These are phyloP conservation scores for Hipposideros larvatus DNA, from an alignment of 2,797 vertebrate species.

Conservation along the genomic window DNA sequence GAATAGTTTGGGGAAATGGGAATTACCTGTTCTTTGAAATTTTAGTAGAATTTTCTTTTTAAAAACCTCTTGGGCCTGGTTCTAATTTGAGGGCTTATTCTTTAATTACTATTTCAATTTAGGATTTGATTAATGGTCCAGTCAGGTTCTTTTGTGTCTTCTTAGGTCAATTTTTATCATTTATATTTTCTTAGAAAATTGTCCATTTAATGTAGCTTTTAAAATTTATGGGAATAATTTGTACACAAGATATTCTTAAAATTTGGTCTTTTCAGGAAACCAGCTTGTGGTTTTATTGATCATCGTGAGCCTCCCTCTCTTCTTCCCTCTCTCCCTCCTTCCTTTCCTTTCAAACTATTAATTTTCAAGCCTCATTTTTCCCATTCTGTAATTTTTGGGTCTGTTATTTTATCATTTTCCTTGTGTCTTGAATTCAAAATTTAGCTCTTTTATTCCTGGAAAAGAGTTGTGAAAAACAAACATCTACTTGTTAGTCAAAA, in stretches of 20 bases:
- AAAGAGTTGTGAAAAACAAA: background rate
- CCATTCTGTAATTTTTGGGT: background rate
- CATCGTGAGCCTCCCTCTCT: background rate
- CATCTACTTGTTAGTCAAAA: background rate
- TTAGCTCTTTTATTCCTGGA: background rate
- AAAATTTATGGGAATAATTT: background rate
- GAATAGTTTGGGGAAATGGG: background rate
- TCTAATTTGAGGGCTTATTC: background rate
- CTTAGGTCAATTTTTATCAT: constrained; percentile 36
- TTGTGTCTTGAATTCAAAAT: background rate
- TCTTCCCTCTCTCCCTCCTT: too few species aligned
- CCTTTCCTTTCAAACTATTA: background rate
- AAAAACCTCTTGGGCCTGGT: background rate
- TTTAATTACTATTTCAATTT: constrained; percentile 12
- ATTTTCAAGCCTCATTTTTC: too few species aligned
- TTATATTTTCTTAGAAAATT: constrained; percentile 43
- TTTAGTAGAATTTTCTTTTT: constrained; percentile 1
- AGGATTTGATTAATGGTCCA: constrained; percentile 38
- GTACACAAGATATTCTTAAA: constrained; percentile 6
- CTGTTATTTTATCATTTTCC: background rate
- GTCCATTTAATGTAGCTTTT: background rate
- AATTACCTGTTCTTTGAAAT: constrained; percentile 42
- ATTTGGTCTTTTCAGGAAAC: background rate
- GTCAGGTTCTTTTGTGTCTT: background rate
- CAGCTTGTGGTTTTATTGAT: background rate